These are phyloP conservation scores for Tachina fera DNA, from an alignment of 2,888 invertebrate species.

Conservation along the genomic window DNA sequence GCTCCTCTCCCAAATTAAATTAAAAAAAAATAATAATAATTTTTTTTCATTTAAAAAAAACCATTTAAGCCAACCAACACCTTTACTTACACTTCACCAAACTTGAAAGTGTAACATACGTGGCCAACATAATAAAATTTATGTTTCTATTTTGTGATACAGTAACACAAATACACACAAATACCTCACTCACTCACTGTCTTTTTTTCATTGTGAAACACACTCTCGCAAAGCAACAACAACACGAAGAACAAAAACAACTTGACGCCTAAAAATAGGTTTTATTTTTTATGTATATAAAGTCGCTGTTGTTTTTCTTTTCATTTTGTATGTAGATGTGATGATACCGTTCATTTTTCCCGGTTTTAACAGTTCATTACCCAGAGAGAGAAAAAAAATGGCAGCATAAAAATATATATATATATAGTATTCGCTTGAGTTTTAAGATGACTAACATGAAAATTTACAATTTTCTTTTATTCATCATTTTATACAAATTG, in stretches of 20 bases:
- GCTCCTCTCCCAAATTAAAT: neutral
- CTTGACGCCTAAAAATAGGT: constrained; percentile 53
- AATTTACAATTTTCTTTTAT: constrained; percentile 23
- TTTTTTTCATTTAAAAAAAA: neutral
- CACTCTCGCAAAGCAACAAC: neutral
- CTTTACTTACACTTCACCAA: constrained; percentile 33
- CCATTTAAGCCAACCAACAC: constrained; percentile 13
- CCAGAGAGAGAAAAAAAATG: constrained; percentile 25
- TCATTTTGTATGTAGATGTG: constrained; percentile 21
- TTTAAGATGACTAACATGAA: neutral
- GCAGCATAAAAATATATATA: constrained; percentile 14
- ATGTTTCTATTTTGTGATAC: constrained; percentile 21
- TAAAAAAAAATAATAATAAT: neutral
- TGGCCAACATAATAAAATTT: constrained; percentile 66
- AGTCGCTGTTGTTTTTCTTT: neutral
- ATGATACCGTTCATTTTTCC: constrained; percentile 33
- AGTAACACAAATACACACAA: constrained; percentile 1
- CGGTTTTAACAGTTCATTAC: constrained; percentile 68
- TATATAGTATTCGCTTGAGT: neutral
- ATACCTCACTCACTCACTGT: neutral
- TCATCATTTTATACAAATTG: constrained; percentile 45
- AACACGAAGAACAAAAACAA: neutral
- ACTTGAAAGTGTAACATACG: constrained; percentile 63
- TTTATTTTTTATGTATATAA: neutral
- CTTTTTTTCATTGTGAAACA: neutral